These are phyloP conservation scores for Apostichopus japonicus DNA, from an alignment of 35 echinoderm and acorn worm species.

Conservation along the genomic window DNA sequence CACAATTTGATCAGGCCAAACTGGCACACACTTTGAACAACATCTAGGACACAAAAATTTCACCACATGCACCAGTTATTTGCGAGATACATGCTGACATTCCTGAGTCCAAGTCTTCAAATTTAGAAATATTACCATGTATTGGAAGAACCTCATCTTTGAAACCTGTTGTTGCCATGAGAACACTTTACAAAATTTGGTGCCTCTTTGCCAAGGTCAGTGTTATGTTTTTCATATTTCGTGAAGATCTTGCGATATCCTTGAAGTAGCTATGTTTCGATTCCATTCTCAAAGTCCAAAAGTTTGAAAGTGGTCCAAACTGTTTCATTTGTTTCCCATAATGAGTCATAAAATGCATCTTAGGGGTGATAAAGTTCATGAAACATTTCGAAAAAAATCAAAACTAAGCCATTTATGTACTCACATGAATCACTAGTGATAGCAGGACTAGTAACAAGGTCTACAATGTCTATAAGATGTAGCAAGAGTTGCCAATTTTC, in stretches of 20 bases:
- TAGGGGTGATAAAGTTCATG: background rate
- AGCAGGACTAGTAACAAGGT: conserved; percentile 19
- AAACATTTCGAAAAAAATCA: background rate
- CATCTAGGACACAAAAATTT: background rate
- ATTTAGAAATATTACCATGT: background rate
- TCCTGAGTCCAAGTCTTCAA: background rate
- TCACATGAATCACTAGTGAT: background rate
- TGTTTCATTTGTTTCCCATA: conserved; percentile 2
- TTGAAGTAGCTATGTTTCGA: conserved; percentile 24
- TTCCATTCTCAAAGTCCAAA: conserved; percentile 8
- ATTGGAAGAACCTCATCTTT: background rate
- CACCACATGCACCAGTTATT: background rate
- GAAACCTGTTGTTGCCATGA: background rate
- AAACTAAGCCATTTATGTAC: background rate
- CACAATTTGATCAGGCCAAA: too few species aligned
- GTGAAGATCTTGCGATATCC: background rate
- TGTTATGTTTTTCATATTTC: conserved; percentile 27
- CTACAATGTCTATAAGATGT: background rate
- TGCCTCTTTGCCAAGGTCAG: conserved; percentile 3
- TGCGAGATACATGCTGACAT: background rate
- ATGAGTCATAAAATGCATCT: conserved; percentile 23
- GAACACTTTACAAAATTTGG: background rate
- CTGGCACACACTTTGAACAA: too few species aligned
- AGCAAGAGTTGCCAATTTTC: conserved; percentile 35
- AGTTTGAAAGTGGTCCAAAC: conserved; percentile 18